These are phyloP conservation scores for Temnothorax ravouxi DNA, from an alignment of 2,888 invertebrate genomes.

Conservation along the genomic window DNA sequence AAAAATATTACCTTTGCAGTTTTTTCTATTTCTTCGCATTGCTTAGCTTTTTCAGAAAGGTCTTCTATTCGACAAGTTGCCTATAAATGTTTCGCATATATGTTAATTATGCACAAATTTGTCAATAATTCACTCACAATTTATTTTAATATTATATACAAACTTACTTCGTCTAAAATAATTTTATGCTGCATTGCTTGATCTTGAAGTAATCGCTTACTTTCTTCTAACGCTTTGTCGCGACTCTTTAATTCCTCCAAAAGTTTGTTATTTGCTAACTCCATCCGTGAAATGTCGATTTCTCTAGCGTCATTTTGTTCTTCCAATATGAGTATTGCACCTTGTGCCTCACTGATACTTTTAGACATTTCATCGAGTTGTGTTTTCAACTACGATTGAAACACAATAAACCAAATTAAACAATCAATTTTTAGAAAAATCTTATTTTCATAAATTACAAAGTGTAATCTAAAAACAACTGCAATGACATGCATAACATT, in stretches of 20 bases:
- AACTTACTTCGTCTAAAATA: constrained; percentile 69
- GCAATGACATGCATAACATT: constrained; percentile 13
- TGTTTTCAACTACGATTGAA: constrained; percentile 74
- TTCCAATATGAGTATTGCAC: constrained; percentile 79
- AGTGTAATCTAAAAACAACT: constrained; percentile 13
- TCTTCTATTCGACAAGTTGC: constrained; percentile 56
- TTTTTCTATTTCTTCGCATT: constrained; percentile 50
- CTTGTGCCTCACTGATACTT: constrained; percentile 75
- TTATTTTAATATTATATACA: background rate
- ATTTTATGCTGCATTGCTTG: constrained; percentile 59
- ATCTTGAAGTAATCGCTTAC: constrained; percentile 59
- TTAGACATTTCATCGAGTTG: constrained; percentile 80
- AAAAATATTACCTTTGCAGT: constrained; percentile 53
- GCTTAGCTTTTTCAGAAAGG: constrained; percentile 51
- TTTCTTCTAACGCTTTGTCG: constrained; percentile 51
- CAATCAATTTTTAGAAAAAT: background rate
- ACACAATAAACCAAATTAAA: constrained; percentile 29
- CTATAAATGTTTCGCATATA: constrained; percentile 57
- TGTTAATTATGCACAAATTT: constrained; percentile 5
- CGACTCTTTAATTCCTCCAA: constrained; percentile 71
- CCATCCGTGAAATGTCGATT: constrained; percentile 77
- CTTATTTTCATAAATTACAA: constrained; percentile 17
- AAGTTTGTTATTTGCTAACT: constrained; percentile 78
- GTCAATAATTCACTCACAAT: background rate
- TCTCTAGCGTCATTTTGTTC: constrained; percentile 80